These are phyloP conservation scores for Malurus melanocephalus DNA, from an alignment of 2,113 vertebrate species.

Conservation along the genomic window DNA sequence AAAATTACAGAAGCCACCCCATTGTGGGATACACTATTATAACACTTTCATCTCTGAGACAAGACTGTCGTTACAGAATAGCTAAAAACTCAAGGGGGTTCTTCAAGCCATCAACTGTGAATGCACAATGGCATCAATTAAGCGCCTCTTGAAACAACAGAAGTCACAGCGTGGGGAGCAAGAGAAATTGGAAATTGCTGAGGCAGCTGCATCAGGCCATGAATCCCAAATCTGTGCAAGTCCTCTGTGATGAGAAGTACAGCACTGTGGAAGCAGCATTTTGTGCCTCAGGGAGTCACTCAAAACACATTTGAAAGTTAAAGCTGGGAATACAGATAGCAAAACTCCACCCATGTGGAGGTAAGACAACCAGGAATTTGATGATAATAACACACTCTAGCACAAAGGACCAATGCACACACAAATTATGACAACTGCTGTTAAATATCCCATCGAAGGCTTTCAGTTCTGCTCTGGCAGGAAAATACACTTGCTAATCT, in stretches of 20 bases:
- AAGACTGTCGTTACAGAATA: background rate
- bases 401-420: background rate
- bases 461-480: background rate
- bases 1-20: background rate
- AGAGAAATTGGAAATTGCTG: conserved; percentile 16
- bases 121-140: conserved; percentile 33
- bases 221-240: background rate
- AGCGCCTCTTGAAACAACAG: background rate
- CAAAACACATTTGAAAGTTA: background rate
- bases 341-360: background rate
- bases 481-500: background rate
- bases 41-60: conserved; percentile 30
- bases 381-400: background rate
- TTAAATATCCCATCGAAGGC: background rate
- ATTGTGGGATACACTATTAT: background rate
- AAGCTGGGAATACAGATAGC: background rate
- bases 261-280: background rate
- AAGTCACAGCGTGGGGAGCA: background rate
- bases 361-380: background rate
- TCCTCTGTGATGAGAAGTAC: background rate
- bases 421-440: background rate
- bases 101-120: conserved; percentile 16
- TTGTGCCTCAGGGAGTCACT: background rate
- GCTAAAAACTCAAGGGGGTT: conserved; percentile 17
- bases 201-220: conserved; percentile 15